Conservation (phyloP, 2,888 invertebrate species). For the Dasypolia templi region DNA sequence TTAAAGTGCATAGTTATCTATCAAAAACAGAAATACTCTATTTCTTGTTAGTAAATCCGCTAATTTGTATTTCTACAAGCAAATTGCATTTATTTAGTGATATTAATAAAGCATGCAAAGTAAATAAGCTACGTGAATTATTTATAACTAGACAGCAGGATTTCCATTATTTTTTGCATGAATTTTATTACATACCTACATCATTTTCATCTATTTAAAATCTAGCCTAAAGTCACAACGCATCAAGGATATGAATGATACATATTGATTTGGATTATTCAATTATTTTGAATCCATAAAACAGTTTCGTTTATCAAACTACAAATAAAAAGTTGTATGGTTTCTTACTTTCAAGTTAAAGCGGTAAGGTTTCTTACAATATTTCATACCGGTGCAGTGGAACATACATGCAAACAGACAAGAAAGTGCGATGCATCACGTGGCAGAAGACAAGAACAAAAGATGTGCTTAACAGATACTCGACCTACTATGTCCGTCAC, state of each 20-base stretch:
- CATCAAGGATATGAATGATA: background rate
- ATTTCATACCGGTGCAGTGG: constrained; percentile 34
- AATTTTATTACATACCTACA: background rate
- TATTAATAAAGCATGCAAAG: constrained; percentile 35
- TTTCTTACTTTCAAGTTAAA: constrained; percentile 44
- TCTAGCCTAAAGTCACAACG: constrained; percentile 1
- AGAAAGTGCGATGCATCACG: constrained; percentile 15
- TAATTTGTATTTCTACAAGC: constrained; percentile 30
- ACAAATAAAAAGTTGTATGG: constrained; percentile 1
- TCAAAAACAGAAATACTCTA: constrained; percentile 19
- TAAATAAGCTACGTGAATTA: constrained; percentile 7
- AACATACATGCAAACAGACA: constrained; percentile 59
- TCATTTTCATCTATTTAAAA: background rate
- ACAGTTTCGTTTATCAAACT: background rate
- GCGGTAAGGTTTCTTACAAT: constrained; percentile 22
- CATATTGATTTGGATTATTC: background rate
- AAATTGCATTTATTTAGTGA: constrained; percentile 19
- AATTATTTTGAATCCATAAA: background rate
- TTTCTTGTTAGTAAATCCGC: background rate
- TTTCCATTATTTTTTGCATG: background rate
- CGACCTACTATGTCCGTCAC: constrained; percentile 1
- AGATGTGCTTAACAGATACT: constrained; percentile 32
- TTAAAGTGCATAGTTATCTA: background rate
- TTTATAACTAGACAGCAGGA: background rate
- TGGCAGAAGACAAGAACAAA: constrained; percentile 7